Percentiles rank a stretch among this genome's conserved stretches.
Conservation (phyloP, 2,113 vertebrate genomes). For the Phycodurus eques region DNA sequence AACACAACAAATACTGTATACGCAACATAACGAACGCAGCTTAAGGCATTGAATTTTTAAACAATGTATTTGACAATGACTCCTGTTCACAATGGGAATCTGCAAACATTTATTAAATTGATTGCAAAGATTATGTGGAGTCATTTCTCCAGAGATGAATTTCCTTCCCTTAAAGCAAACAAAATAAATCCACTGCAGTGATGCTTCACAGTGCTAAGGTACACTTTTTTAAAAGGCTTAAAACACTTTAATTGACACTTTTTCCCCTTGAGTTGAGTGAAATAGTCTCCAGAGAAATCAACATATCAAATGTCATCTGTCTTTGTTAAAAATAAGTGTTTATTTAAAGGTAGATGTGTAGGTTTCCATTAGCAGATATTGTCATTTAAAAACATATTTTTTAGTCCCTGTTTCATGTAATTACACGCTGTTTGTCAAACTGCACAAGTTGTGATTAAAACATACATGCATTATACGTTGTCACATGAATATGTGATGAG, state of each 20-base stretch:
- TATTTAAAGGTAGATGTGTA: neutral
- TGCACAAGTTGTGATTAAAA: conserved; percentile 5
- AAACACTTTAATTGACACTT: neutral
- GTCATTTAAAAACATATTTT: neutral
- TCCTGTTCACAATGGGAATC: conserved; percentile 1
- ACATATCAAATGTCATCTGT: conserved; percentile 1
- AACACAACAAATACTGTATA: no score
- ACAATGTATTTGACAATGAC: neutral
- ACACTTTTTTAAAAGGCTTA: neutral
- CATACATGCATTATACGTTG: neutral
- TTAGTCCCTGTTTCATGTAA: neutral
- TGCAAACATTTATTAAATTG: neutral
- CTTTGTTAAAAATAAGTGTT: conserved; percentile 2
- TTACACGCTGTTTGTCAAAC: conserved; percentile 8
- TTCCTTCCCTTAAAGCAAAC: neutral
- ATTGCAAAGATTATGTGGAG: neutral
- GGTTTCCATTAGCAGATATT: neutral
- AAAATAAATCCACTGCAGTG: neutral
- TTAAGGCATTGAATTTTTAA: neutral
- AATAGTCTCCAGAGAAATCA: neutral
- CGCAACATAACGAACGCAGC: no score
- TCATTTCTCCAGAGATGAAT: conserved; percentile 3
- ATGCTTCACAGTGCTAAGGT: neutral
- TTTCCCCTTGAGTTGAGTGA: neutral
- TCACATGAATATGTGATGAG: conserved; percentile 6